Evolutionary conservation across 1,140 invertebrate species (phyloP).

Genomic region (Scaptomyza pallida): DNA sequence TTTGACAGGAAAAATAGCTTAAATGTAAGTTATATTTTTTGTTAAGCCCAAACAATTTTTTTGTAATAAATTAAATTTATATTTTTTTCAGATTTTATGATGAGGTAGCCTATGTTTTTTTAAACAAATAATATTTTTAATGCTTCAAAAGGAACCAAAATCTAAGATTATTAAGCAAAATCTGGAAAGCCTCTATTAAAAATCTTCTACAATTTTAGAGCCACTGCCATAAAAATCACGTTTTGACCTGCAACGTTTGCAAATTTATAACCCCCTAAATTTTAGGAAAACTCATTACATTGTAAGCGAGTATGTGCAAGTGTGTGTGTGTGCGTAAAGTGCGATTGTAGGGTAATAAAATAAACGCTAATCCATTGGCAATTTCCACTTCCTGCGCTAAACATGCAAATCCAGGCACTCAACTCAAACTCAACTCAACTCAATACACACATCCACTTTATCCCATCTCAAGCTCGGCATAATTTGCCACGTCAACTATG

Average conservation of each 20-base stretch:
- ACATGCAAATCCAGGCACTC: conserved; percentile 10
- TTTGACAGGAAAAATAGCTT: no score
- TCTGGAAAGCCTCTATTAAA: not conserved
- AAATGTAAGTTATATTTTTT: no score
- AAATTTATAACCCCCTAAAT: not conserved
- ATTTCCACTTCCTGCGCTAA: conserved; percentile 70
- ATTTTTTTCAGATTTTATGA: no score
- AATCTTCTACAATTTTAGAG: not conserved
- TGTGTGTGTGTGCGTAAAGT: not conserved
- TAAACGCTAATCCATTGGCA: conserved; percentile 61
- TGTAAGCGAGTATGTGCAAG: no score
- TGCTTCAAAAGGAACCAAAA: no score
- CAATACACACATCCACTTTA: not conserved
- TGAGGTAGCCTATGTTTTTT: no score
- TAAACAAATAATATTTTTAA: no score
- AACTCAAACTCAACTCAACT: not conserved
- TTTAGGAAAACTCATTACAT: not conserved
- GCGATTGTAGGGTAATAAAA: conserved; percentile 47
- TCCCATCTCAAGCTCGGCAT: not conserved
- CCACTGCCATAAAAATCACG: not conserved
- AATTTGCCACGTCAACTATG: conserved; percentile 45
- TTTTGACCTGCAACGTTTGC: not conserved
- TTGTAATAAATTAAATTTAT: no score
- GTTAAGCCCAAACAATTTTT: no score
- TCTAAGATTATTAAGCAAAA: no score